A percentile compares a stretch with the other conserved stretches of the same genome.
Conservation (phyloP, 2,113 vertebrate genomes). For the Apteryx owenii region DNA sequence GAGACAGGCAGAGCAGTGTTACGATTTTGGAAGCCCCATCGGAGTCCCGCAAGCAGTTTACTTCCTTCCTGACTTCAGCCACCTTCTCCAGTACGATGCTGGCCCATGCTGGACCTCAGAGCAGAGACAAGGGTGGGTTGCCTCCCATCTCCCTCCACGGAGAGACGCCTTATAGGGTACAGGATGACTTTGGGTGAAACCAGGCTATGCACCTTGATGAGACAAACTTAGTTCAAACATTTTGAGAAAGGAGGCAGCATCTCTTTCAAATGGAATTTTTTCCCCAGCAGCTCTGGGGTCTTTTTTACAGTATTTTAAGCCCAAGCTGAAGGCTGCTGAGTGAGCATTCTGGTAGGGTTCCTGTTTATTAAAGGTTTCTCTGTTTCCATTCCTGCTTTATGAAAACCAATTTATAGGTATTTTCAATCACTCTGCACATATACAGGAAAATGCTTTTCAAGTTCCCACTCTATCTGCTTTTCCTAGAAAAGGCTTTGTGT, state of each 20-base stretch:
- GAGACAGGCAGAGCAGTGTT: background rate
- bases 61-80: background rate
- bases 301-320: background rate
- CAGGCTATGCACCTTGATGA: background rate
- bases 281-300: background rate
- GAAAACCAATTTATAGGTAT: slow-evolving; percentile 58
- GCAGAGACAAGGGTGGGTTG: background rate
- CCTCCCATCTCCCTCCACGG: rapidly evolving
- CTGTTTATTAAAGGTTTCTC: slow-evolving; percentile 45
- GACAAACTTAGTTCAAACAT: background rate
- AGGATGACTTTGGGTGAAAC: background rate
- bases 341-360: slow-evolving; percentile 23
- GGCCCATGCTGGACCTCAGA: background rate
- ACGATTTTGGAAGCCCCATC: background rate
- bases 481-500: slow-evolving; percentile 58
- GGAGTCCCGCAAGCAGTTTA: background rate
- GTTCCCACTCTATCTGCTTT: slow-evolving; percentile 16
- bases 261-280: background rate
- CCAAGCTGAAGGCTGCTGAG: background rate
- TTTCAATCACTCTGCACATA: slow-evolving; percentile 35
- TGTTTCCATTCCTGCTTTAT: slow-evolving; percentile 43
- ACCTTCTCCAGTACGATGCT: background rate
- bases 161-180: background rate
- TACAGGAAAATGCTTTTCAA: slow-evolving; percentile 52
- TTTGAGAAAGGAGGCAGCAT: background rate